Percentiles rank a stretch among this genome's conserved stretches.
Conservation (phyloP, 2,888 invertebrate species). For the Synergus gifuensis region DNA sequence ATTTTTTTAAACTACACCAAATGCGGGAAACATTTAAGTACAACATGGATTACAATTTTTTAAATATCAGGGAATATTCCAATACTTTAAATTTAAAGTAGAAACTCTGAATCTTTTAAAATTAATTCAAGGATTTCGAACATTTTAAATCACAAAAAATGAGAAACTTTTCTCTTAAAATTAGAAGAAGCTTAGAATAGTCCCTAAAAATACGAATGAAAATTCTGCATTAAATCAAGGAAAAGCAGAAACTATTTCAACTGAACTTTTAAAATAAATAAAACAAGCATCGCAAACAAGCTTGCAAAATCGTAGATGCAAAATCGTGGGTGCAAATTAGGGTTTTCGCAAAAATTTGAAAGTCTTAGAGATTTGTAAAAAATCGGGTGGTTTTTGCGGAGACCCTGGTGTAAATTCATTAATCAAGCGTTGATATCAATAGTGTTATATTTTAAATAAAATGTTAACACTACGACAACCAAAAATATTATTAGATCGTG, state of each 20-base stretch:
- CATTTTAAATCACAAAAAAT: too few species aligned
- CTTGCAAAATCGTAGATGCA: conserved; percentile 61
- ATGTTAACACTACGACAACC: conserved; percentile 18
- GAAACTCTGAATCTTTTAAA: too few species aligned
- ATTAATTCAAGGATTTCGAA: too few species aligned
- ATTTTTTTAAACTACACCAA: neutral
- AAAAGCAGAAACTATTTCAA: neutral
- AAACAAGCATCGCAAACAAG: conserved; percentile 50
- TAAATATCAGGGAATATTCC: neutral
- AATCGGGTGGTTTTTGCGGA: neutral
- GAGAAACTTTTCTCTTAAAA: too few species aligned
- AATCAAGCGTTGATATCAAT: neutral
- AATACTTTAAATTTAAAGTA: neutral
- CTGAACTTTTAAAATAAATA: neutral
- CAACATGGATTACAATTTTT: neutral
- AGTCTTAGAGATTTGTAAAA: neutral
- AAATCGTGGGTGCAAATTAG: conserved; percentile 8
- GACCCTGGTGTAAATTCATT: neutral
- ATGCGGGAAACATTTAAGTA: neutral
- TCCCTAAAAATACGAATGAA: neutral
- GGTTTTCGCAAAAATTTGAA: neutral
- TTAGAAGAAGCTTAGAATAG: neutral
- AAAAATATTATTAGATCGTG: conserved; percentile 24
- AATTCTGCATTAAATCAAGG: neutral
- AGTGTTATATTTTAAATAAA: conserved; percentile 5